Percentiles rank a stretch among this genome's conserved stretches.
Evolutionary conservation across 2,888 invertebrate species (phyloP).

Genomic region (Phalera bucephala): DNA sequence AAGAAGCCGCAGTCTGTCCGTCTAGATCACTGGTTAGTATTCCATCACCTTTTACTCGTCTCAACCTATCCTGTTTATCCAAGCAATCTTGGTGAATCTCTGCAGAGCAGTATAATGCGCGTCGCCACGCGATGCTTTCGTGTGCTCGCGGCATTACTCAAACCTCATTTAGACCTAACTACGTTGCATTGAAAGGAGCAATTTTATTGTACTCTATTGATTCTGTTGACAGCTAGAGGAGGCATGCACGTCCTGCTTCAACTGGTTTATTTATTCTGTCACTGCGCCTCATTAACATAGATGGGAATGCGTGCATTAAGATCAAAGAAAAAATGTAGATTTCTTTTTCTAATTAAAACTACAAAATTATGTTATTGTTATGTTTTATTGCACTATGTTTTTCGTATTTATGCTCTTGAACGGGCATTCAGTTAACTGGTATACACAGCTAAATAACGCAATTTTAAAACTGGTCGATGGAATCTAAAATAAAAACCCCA

Average conservation of each 20-base stretch:
- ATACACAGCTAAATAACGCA: no score
- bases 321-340: no score
- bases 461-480: no score
- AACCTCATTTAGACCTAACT: constrained; percentile 80
- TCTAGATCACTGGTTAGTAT: no score
- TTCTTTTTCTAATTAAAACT: no score
- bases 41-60: no score
- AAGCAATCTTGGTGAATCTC: not conserved
- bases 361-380: no score
- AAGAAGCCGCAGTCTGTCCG: no score
- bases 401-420: no score
- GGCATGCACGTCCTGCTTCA: constrained; percentile 56
- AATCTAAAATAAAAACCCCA: no score
- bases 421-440: no score
- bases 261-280: constrained; percentile 61
- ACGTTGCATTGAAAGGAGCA: constrained; percentile 73
- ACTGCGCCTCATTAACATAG: constrained; percentile 58
- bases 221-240: constrained; percentile 65
- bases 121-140: constrained; percentile 71
- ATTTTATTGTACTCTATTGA: constrained; percentile 81
- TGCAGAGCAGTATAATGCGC: constrained; percentile 49
- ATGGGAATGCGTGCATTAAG: constrained; percentile 29
- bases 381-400: no score
- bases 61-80: not conserved
- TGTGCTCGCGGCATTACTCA: constrained; percentile 75